Percentiles rank a stretch among this genome's conserved stretches.
These are phyloP conservation scores for Apodemia zela DNA, from an alignment of 2,888 invertebrate species.

Conservation along the genomic window DNA sequence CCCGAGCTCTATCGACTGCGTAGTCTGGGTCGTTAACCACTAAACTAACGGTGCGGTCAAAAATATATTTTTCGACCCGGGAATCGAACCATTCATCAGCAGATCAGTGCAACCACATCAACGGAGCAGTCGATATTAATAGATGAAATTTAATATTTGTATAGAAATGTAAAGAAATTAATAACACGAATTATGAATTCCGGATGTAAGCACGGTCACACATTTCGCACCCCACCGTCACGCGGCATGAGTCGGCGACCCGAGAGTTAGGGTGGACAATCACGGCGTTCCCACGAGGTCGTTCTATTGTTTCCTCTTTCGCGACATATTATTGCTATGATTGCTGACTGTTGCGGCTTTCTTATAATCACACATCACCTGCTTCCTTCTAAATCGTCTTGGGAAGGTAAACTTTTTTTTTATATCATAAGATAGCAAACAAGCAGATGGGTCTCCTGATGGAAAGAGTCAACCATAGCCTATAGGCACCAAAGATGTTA, in stretches of 20 bases:
- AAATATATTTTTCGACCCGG: no score
- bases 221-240: conserved; percentile 74
- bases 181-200: conserved; percentile 51
- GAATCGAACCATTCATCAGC: no score
- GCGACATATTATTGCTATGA: conserved; percentile 70
- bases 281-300: conserved; percentile 67
- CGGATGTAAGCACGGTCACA: conserved; percentile 56
- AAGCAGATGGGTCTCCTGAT: no score
- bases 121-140: background rate
- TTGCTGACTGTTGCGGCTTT: conserved; percentile 62
- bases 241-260: conserved; percentile 45
- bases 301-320: conserved; percentile 65
- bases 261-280: conserved; percentile 61
- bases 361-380: conserved; percentile 38
- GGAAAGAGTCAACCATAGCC: no score
- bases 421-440: no score
- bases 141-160: conserved; percentile 18
- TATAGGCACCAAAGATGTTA: no score
- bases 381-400: conserved; percentile 36
- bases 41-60: no score
- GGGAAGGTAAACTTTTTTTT: no score
- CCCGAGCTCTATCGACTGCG: no score
- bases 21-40: no score
- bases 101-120: background rate
- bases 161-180: conserved; percentile 34